phyloP scores from a whole-genome alignment of 2,797 vertebrate species.

The Leptoclinus maculatus region DNA sequence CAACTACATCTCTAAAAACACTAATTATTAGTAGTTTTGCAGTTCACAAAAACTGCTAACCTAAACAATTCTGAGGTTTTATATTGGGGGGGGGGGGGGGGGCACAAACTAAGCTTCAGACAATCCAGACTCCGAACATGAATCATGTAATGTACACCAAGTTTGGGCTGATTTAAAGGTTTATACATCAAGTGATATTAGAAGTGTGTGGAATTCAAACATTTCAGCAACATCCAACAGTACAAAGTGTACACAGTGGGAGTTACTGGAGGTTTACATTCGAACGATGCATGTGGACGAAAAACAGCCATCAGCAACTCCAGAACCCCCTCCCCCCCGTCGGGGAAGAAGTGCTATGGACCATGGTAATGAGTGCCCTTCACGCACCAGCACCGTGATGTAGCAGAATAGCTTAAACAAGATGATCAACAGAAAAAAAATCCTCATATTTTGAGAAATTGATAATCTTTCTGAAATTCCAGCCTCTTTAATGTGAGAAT shows the following conservation, averaged over 20 bases:
- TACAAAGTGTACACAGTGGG: constrained; percentile 21
- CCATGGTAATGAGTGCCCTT: neutral
- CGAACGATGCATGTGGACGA: neutral
- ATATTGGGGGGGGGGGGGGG: neutral
- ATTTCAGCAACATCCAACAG: neutral
- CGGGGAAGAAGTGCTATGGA: neutral
- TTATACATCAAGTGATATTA: constrained; percentile 7
- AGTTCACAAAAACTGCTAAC: constrained; percentile 31
- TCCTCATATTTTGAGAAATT: neutral
- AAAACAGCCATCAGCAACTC: neutral
- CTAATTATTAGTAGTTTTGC: constrained; percentile 35
- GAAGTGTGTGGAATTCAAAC: neutral
- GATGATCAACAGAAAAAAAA: neutral
- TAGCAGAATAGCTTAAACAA: neutral
- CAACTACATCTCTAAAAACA: constrained; percentile 48
- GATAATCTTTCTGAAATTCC: neutral
- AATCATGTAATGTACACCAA: neutral
- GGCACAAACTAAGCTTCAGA: neutral
- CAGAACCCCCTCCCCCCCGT: no score
- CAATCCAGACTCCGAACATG: neutral
- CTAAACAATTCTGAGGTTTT: constrained; percentile 42
- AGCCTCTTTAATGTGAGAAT: neutral
- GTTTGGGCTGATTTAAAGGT: constrained; percentile 22
- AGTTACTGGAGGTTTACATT: neutral
- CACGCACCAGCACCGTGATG: neutral